These are phyloP conservation scores for Fragum whitleyi DNA, from an alignment of 2,888 invertebrate species.

Conservation along the genomic window DNA sequence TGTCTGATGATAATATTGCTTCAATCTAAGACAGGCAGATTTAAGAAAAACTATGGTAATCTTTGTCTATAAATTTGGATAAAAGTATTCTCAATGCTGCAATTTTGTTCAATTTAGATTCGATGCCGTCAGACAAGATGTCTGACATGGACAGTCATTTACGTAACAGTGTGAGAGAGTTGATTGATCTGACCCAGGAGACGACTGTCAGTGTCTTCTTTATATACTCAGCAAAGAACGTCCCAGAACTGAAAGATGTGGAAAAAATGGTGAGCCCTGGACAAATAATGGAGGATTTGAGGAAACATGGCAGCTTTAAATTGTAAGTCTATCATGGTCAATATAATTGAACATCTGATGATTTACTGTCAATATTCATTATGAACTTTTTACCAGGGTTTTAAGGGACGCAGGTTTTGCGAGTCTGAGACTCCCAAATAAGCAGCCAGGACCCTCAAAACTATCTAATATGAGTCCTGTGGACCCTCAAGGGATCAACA, in stretches of 20 bases:
- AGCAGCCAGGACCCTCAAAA: too few relatives aligned
- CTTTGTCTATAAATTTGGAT: too few relatives aligned
- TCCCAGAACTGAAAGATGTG: constrained; percentile 69
- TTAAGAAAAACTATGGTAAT: too few relatives aligned
- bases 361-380: background rate
- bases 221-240: constrained; percentile 75
- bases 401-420: too few relatives aligned
- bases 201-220: constrained; percentile 75
- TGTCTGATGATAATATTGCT: too few relatives aligned
- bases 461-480: too few relatives aligned
- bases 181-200: constrained; percentile 74
- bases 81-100: too few relatives aligned
- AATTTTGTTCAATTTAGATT: constrained; percentile 64
- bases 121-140: constrained; percentile 82
- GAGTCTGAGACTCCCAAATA: too few relatives aligned
- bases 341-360: background rate
- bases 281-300: constrained; percentile 75
- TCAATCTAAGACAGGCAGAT: too few relatives aligned
- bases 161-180: constrained; percentile 76
- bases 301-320: constrained; percentile 70
- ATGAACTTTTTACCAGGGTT: too few relatives aligned
- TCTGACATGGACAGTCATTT: constrained; percentile 83
- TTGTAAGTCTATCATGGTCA: constrained; percentile 74
- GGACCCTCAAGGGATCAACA: too few relatives aligned
- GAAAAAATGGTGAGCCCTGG: constrained; percentile 73